Evolutionary conservation across 2,113 vertebrate species (phyloP), one percentile per base, ranked within the genome.

Genomic region (Cheirogaleus medius): DNA sequence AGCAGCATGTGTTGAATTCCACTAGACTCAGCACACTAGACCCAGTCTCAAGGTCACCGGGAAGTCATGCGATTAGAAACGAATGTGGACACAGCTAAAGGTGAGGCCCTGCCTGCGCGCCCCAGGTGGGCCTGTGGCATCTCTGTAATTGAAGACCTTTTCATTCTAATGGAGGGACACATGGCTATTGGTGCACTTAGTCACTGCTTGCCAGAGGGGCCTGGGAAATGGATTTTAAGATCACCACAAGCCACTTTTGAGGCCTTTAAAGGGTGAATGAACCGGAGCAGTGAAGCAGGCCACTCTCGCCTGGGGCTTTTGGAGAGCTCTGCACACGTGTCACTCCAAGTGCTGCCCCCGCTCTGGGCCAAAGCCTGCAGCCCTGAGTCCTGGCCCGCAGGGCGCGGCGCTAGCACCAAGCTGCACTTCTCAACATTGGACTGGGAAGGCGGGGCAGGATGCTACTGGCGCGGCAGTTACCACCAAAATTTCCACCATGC

Each of bases 1-100:
- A 69, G 63, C 56, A 90, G 56, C 80, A 2, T 54, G 42, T 64
- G 20, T 21, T 32, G 34, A 88, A 96, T 96, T 81, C 58, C 64
- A 32, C 25, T 32, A 13, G 56, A 34, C 9, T 6, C 14, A 34
- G 71, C 18, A 11, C 2, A 11, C 63, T 34, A 20, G 37, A 29
- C 29, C 21, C 20, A 0, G 10, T 4, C 27, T 84, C 69, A 54
- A 42, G 42, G 37, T 44, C 69, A 52, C 37, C 1, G 34, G 32
- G 34, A 89, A 37, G 56, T 64, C 78, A 52, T n/a, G 52, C 34
- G 69, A 60, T 37, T 44, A 25, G 64, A 84, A 81, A 74, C 21
- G 9, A 17, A 37, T 18, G 9, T 32, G 32, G 73, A 81, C 58
- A 32, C 13, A 49, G 58, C 23, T 8, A 42, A 39, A 84, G 25